Evolutionary conservation across 2,113 vertebrate genomes (phyloP), one percentile per base, ranked within the genome.

Genomic region (Merops nubicus): DNA sequence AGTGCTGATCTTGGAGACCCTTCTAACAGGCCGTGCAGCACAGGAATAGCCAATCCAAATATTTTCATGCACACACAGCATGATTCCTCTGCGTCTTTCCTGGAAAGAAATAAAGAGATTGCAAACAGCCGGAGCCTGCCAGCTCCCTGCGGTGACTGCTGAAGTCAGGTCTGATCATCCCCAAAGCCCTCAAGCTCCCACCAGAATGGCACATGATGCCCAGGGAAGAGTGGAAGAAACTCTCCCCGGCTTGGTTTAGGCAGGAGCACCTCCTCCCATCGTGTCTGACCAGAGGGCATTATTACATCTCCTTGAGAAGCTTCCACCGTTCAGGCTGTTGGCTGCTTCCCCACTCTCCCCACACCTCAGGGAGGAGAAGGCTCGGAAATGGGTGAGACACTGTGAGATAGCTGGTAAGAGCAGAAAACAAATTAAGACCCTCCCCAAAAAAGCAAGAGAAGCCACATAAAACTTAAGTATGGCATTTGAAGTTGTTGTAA

Each of bases 1-100:
- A n/a, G 21, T 93, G 96, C 93, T 95, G 83, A 75, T 95, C 79
- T 95, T 94, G 96, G 93, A 93, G 47, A 70, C 62, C 57, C 80
- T 96, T 91, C 95, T 88, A 13, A 91, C 33, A 86, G 38, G 47
- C 14, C 0, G 75, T 23, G 54, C 2, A 0, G 83, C 1, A 0
- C 1, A 0, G 72, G 56, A 74, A 56, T 5, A 18, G 92, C 93
- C 88, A 94, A 84, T 20, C 40, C 83, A 94, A 97, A 94, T 62
- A 92, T 84, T 93, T 90, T 70, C 43, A 11, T 70, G 72, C 4
- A 1, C 26, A 85, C 1, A 0, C 72, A 74, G 64, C 0, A 1
- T 33, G 56, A 81, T 53, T 88, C 76, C 43, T 84, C 38, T 51
- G 8, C 13, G 1, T 80, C 83, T 93, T 88, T 93, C 76, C 90